These are phyloP conservation scores for Grus americana DNA, from an alignment of 2,113 vertebrate species.

Conservation along the genomic window DNA sequence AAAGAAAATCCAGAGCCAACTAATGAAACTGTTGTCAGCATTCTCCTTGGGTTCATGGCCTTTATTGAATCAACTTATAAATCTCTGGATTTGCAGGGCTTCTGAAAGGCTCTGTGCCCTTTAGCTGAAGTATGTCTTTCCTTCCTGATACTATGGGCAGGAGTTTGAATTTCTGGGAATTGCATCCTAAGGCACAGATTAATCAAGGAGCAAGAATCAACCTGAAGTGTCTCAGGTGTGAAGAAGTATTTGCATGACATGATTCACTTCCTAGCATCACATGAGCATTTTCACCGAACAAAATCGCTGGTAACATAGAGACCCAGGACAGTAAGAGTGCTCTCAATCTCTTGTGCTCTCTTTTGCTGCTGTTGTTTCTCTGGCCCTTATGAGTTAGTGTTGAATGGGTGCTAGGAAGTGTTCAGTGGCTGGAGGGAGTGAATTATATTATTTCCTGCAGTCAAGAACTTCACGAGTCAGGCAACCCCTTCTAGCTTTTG, in stretches of 20 bases:
- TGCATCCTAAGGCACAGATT: neutral
- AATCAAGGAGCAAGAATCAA: neutral
- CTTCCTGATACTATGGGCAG: neutral
- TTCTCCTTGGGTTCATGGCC: neutral
- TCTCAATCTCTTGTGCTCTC: neutral
- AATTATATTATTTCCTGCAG: neutral
- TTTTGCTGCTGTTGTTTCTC: neutral
- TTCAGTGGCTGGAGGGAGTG: neutral
- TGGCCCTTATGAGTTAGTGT: neutral
- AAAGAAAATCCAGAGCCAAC: conserved; percentile 35
- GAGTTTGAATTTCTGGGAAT: neutral
- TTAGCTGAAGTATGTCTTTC: neutral
- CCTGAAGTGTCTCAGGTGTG: neutral
- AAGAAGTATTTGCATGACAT: neutral
- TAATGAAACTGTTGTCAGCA: conserved; percentile 34
- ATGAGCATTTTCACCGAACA: neutral
- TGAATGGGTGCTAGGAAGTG: neutral
- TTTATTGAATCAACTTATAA: neutral
- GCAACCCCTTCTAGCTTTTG: neutral
- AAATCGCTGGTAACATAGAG: neutral
- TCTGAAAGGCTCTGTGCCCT: conserved; percentile 12
- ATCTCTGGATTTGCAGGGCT: neutral
- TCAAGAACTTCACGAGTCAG: neutral
- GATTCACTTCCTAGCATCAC: neutral
- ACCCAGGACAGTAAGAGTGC: neutral